Percentiles rank a stretch among this genome's conserved stretches.
phyloP scores from a whole-genome alignment of 53 echinoderm and acorn worm species.

The Paracentrotus lividus region DNA sequence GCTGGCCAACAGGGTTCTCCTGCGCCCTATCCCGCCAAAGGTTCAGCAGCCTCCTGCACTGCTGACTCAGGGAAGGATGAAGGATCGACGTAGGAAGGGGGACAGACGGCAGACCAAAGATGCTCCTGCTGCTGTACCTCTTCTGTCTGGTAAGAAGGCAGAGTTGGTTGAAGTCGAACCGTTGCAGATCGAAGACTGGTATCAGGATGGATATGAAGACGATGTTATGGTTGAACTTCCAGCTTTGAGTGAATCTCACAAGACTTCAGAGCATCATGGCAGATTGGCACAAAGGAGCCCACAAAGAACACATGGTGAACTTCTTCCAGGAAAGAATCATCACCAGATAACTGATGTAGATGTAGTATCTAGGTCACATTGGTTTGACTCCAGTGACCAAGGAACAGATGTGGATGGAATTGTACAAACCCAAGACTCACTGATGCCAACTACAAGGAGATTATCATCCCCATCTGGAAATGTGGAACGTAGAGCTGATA shows the following conservation, averaged over 20 bases:
- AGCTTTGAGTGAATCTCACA: not conserved
- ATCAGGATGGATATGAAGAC: not conserved
- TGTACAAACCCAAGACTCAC: not conserved
- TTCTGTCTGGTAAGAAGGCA: conserved; percentile 47
- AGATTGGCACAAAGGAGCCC: not conserved
- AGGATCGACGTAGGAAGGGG: not conserved
- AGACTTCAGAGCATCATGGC: not conserved
- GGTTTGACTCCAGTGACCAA: conserved; percentile 22
- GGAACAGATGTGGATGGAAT: not conserved
- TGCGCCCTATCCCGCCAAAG: conserved; percentile 51
- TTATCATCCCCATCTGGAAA: not conserved
- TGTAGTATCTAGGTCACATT: not conserved
- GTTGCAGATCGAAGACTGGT: not conserved
- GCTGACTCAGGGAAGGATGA: not conserved
- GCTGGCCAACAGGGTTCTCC: conserved; percentile 83
- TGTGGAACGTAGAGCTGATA: not conserved
- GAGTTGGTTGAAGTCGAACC: conserved; percentile 39
- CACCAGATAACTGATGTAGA: not conserved
- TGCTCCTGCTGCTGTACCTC: not conserved
- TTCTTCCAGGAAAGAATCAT: too few relatives aligned
- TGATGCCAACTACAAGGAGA: not conserved
- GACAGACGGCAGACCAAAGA: not conserved
- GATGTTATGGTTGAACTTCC: not conserved
- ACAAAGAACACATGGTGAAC: not conserved
- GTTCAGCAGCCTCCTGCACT: conserved; percentile 24